Percentiles rank a stretch among this genome's conserved stretches.
phyloP scores from a whole-genome alignment of 2,888 invertebrate genomes.

The Pachydiplax longipennis region DNA sequence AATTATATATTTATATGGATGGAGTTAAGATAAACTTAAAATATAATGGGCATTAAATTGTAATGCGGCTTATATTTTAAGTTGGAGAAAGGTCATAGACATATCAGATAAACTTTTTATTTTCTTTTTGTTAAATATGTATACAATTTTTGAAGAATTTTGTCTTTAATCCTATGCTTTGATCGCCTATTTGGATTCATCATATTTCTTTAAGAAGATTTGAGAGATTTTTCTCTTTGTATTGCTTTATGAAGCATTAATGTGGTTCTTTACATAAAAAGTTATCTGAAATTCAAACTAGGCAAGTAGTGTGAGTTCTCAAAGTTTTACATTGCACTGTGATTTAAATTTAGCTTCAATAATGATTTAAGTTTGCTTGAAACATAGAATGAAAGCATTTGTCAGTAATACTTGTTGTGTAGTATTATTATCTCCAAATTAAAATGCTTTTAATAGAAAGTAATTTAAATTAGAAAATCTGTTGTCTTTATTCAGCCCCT shows the following conservation, averaged over 20 bases:
- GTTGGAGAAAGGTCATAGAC: not conserved
- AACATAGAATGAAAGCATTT: not conserved
- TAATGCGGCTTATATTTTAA: not conserved
- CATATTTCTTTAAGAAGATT: not conserved
- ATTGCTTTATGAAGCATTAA: not conserved
- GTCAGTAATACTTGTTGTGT: not conserved
- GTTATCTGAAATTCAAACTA: constrained; percentile 3
- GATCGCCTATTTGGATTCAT: not conserved
- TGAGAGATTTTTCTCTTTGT: not conserved
- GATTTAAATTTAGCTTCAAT: not conserved
- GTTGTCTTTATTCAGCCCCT: too few relatives aligned
- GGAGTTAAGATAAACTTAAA: not conserved
- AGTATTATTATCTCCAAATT: not conserved
- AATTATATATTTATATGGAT: not conserved
- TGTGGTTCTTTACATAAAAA: not conserved
- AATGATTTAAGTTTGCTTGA: not conserved
- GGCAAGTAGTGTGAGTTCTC: not conserved
- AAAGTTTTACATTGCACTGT: not conserved
- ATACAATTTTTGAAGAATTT: not conserved
- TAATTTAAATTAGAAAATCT: not conserved
- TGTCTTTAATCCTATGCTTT: not conserved
- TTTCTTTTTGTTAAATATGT: not conserved
- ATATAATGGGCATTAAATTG: not conserved
- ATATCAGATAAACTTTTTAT: constrained; percentile 14
- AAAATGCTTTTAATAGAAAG: constrained; percentile 8